Conservation (phyloP, 2,113 vertebrate species). For the Otis tarda region DNA sequence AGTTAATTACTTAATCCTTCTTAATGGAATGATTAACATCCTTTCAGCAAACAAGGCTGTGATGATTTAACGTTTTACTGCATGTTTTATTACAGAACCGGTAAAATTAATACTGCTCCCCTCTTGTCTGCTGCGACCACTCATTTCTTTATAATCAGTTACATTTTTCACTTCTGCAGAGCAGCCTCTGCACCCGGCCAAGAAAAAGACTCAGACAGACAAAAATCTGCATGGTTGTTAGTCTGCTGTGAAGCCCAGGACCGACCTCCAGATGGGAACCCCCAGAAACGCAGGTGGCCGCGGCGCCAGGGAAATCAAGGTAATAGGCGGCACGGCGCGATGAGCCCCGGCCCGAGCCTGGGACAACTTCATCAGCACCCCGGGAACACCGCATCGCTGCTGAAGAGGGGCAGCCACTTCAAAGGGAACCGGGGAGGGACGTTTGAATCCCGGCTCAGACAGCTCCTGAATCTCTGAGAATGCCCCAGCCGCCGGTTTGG, state of each 20-base stretch:
- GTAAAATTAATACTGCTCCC: not conserved
- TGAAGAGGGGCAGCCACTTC: not conserved
- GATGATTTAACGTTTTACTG: conserved; percentile 30
- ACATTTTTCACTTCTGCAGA: conserved; percentile 37
- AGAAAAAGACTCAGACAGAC: not conserved
- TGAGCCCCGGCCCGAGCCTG: not conserved
- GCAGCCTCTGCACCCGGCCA: not conserved
- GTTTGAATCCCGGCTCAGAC: not conserved
- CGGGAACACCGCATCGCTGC: not conserved
- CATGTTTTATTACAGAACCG: conserved; percentile 15
- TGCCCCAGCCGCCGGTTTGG: not conserved
- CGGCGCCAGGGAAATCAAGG: not conserved
- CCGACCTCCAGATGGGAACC: not conserved
- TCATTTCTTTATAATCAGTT: not conserved
- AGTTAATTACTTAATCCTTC: conserved; percentile 71
- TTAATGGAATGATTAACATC: conserved; percentile 69
- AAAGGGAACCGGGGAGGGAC: not conserved
- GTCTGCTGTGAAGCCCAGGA: not conserved
- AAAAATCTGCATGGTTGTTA: not conserved
- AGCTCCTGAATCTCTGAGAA: conserved; percentile 35
- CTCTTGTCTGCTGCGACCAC: not conserved
- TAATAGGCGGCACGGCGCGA: not conserved
- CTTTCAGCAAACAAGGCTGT: conserved; percentile 60
- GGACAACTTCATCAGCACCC: conserved; percentile 39
- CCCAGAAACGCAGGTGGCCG: not conserved